A percentile compares a stretch with the other conserved stretches of the same genome.
phyloP scores from a whole-genome alignment of 2,797 vertebrate species.

The Artibeus lituratus region DNA sequence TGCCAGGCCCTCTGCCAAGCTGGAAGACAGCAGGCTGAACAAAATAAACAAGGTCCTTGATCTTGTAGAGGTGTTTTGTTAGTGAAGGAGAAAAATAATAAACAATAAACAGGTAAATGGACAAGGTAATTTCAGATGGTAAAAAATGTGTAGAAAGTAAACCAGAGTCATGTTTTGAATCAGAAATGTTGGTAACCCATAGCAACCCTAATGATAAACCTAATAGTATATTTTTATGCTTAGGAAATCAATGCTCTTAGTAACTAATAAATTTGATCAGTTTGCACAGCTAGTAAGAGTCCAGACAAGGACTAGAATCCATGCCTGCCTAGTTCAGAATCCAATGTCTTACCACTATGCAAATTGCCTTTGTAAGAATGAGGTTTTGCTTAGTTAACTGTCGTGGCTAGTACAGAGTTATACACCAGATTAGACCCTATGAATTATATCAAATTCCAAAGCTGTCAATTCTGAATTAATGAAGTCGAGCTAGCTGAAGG shows the following conservation, averaged over 20 bases:
- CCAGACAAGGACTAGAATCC: not conserved
- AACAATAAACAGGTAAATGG: not conserved
- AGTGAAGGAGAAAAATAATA: not conserved
- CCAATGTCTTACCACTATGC: not conserved
- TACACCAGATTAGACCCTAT: not conserved
- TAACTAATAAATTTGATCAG: not conserved
- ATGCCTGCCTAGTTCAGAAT: not conserved
- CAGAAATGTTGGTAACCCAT: not conserved
- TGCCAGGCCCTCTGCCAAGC: not conserved
- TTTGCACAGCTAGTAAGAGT: not conserved
- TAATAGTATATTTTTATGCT: not conserved
- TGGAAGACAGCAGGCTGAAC: not conserved
- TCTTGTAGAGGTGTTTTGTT: not conserved
- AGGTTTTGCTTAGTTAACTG: not conserved
- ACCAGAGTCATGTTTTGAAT: not conserved
- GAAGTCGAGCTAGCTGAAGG: not conserved
- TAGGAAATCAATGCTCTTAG: not conserved
- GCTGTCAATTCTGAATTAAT: not conserved
- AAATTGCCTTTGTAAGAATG: not conserved
- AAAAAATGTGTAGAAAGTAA: not conserved
- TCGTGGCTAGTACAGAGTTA: not conserved
- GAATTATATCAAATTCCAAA: constrained; percentile 22
- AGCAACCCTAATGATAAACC: not conserved
- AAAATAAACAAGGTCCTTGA: not conserved
- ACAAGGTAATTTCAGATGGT: not conserved